These are phyloP conservation scores for Gorilla gorilla DNA, from an alignment of 2,113 vertebrate genomes.

Conservation along the genomic window DNA sequence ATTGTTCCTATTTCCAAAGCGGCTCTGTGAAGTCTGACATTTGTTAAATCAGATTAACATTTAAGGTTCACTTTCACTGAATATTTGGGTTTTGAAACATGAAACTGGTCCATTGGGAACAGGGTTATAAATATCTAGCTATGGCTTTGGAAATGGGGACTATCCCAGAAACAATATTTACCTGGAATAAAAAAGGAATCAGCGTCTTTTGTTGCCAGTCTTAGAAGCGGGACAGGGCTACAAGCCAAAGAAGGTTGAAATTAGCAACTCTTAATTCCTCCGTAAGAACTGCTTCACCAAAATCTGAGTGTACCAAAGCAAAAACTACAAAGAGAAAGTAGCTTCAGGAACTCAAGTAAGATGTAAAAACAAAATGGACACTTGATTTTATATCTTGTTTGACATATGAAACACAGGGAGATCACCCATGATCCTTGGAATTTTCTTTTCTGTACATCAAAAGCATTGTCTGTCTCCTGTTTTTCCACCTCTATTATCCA, in stretches of 20 bases:
- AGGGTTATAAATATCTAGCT: neutral
- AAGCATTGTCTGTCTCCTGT: no score
- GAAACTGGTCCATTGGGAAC: neutral
- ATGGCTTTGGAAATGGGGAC: neutral
- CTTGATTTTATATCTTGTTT: neutral
- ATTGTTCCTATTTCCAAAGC: neutral
- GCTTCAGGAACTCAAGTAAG: neutral
- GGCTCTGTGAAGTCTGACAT: neutral
- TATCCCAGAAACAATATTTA: neutral
- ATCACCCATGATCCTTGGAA: neutral
- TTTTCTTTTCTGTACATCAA: neutral
- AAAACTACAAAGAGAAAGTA: neutral
- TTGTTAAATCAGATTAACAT: neutral
- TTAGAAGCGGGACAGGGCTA: neutral
- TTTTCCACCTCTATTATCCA: no score
- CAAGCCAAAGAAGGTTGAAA: neutral
- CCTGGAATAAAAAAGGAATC: neutral
- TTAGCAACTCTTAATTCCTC: neutral
- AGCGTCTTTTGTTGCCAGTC: neutral
- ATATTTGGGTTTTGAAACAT: neutral
- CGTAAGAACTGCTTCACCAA: neutral
- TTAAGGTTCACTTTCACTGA: neutral
- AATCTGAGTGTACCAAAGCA: neutral
- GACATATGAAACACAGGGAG: neutral
- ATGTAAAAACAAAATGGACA: neutral